These are phyloP conservation scores for Strigamia crassipes DNA, from an alignment of 2,888 invertebrate genomes.

Conservation along the genomic window DNA sequence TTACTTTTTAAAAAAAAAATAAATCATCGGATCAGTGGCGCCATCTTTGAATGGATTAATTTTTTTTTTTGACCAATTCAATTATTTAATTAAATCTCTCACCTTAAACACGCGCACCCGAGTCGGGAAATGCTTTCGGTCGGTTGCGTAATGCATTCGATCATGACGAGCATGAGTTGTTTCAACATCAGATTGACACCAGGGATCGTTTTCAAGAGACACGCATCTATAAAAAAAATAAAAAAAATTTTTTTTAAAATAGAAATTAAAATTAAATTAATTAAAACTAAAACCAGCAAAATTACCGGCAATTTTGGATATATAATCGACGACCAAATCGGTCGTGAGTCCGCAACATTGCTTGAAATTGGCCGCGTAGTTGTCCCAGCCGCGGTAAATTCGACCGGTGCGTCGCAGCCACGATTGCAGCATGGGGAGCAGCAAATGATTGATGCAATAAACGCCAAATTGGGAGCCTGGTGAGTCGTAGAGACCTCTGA, in stretches of 20 bases:
- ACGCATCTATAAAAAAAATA: conserved; percentile 45
- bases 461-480: conserved; percentile 86
- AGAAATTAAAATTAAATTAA: conserved; percentile 13
- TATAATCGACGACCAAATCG: conserved; percentile 84
- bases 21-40: neutral
- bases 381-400: conserved; percentile 69
- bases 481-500: conserved; percentile 74
- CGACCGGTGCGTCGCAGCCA: conserved; percentile 75
- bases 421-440: conserved; percentile 89
- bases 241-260: conserved; percentile 59
- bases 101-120: conserved; percentile 86
- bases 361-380: conserved; percentile 85
- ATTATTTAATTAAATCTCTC: conserved; percentile 49
- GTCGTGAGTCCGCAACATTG: conserved; percentile 93
- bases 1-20: neutral
- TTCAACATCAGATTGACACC: conserved; percentile 75
- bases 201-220: conserved; percentile 36
- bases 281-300: conserved; percentile 33
- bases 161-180: conserved; percentile 80
- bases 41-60: neutral
- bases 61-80: neutral
- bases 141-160: conserved; percentile 88
- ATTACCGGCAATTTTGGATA: conserved; percentile 74
- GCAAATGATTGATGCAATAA: conserved; percentile 87
- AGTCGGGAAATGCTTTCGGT: conserved; percentile 87